These are phyloP conservation scores for Hyposmocoma kahamanoa DNA, from an alignment of 1,140 invertebrate genomes.

Conservation along the genomic window DNA sequence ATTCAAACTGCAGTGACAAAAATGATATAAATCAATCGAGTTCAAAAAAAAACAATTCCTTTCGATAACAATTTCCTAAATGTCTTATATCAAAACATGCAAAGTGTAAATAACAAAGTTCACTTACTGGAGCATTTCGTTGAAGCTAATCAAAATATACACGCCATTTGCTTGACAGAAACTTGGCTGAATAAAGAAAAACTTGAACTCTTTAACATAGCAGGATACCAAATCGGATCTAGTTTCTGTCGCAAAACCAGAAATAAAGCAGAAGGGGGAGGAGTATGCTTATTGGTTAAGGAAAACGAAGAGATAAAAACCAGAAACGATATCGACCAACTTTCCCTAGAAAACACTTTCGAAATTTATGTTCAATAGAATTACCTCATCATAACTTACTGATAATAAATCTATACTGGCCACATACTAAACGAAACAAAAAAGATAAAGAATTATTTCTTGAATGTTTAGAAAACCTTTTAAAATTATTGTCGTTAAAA, in stretches of 20 bases:
- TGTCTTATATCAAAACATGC: constrained; percentile 8
- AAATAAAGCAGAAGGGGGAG: not conserved
- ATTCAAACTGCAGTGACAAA: no score
- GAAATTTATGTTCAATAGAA: constrained; percentile 4
- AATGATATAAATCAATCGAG: no score
- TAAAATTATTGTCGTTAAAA: not conserved
- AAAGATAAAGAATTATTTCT: not conserved
- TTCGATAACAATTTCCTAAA: constrained; percentile 1
- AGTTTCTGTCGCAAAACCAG: not conserved
- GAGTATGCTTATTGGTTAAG: not conserved
- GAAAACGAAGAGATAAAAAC: not conserved
- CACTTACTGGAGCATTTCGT: constrained; percentile 5
- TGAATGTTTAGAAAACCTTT: not conserved
- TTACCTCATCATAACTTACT: not conserved
- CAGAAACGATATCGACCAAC: not conserved
- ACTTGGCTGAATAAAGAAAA: constrained; percentile 3
- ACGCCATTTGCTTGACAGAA: constrained; percentile 7
- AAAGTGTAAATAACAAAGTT: constrained; percentile 6
- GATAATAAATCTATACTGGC: constrained; percentile 3
- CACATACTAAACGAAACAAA: not conserved
- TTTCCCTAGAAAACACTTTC: not conserved
- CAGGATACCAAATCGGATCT: not conserved
- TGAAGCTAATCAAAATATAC: not conserved
- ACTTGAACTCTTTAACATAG: not conserved
- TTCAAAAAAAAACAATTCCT: no score